Conservation (phyloP, 2,888 invertebrate species). For the Epinotia brunnichana region DNA sequence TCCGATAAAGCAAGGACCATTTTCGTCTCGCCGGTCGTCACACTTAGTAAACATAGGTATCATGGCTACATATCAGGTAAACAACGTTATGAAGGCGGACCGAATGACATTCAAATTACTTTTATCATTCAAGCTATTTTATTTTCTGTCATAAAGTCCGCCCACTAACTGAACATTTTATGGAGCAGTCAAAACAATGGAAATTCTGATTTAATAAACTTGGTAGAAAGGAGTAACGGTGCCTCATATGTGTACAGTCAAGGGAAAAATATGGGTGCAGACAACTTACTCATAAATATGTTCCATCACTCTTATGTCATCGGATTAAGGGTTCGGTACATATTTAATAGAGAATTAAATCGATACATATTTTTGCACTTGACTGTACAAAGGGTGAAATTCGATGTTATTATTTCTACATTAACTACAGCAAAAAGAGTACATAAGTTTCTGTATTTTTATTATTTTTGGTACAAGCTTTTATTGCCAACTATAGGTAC, state of each 20-base stretch:
- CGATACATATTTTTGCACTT: too few species aligned
- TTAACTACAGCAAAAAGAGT: too few species aligned
- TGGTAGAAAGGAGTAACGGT: background rate
- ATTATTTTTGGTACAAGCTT: too few species aligned
- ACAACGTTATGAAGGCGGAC: slow-evolving; percentile 59
- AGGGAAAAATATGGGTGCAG: too few species aligned
- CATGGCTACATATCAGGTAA: slow-evolving; percentile 60
- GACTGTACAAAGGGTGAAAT: too few species aligned
- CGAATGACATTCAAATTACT: slow-evolving; percentile 48
- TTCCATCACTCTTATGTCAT: too few species aligned
- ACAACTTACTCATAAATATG: too few species aligned
- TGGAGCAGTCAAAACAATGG: slow-evolving; percentile 31
- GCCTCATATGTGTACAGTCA: background rate
- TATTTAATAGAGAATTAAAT: too few species aligned
- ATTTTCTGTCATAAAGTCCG: slow-evolving; percentile 34
- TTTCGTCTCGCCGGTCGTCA: slow-evolving; percentile 57
- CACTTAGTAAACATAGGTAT: slow-evolving; percentile 55
- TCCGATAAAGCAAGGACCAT: slow-evolving; percentile 54
- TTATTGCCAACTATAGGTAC: too few species aligned
- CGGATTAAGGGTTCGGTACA: too few species aligned
- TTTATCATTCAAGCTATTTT: slow-evolving; percentile 37
- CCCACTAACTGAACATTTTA: slow-evolving; percentile 31
- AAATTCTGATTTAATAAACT: slow-evolving; percentile 22
- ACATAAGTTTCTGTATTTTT: too few species aligned
- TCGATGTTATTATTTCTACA: too few species aligned